Evolutionary conservation across 2,888 invertebrate genomes (phyloP).

Genomic region (Trichacis sp.): DNA sequence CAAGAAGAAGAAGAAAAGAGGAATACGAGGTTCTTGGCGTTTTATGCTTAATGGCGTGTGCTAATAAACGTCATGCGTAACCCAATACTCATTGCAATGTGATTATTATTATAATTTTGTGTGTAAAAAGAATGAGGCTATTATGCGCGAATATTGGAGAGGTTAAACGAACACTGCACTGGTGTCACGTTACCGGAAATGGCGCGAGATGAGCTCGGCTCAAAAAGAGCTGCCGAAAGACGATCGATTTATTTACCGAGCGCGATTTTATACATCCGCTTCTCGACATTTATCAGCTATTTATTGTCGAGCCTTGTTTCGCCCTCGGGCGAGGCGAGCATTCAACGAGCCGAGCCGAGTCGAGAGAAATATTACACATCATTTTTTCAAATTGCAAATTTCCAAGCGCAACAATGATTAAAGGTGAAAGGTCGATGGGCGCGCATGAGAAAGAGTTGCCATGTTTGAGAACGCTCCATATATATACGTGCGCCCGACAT

Average conservation of each 20-base stretch:
- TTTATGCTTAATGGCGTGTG: too few species aligned
- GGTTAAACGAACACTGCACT: slow-evolving; percentile 35
- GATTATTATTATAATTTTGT: too few species aligned
- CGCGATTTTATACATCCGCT: not conserved
- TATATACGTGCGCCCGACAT: slow-evolving; percentile 33
- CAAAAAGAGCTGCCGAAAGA: slow-evolving; percentile 34
- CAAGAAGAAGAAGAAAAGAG: too few species aligned
- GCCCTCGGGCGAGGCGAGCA: too few species aligned
- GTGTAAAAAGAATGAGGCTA: too few species aligned
- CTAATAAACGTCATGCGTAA: too few species aligned
- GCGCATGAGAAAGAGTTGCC: slow-evolving; percentile 12
- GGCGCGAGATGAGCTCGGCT: slow-evolving; percentile 10
- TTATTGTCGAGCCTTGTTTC: not conserved
- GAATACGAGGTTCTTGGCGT: too few species aligned
- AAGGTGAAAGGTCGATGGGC: slow-evolving; percentile 24
- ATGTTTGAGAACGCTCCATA: slow-evolving; percentile 22
- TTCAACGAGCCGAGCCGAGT: too few species aligned
- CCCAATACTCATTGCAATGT: too few species aligned
- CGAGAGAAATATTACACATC: too few species aligned
- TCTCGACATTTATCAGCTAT: not conserved
- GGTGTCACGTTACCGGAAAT: slow-evolving; percentile 43
- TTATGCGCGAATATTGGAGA: too few species aligned
- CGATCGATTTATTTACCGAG: slow-evolving; percentile 26
- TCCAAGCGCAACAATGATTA: slow-evolving; percentile 19
- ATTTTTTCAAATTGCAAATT: too few species aligned